Conservation (phyloP, 2,888 invertebrate species). For the Stenolophus ochropezus region DNA sequence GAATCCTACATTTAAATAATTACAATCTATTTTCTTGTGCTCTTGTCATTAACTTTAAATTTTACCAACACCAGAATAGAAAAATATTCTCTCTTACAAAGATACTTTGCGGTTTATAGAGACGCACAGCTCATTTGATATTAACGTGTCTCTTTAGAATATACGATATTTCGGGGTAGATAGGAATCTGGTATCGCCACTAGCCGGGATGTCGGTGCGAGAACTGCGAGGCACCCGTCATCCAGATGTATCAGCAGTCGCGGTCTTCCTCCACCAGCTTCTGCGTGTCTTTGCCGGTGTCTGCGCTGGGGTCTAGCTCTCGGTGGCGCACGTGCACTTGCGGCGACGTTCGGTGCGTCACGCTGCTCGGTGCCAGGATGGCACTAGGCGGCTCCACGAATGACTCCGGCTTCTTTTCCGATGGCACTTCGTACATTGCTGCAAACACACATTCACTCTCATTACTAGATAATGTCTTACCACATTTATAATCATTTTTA, state of each 20-base stretch:
- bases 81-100: slow-evolving; percentile 59
- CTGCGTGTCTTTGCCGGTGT: slow-evolving; percentile 94
- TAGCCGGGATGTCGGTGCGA: slow-evolving; percentile 54
- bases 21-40: slow-evolving; percentile 28
- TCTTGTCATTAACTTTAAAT: slow-evolving; percentile 33
- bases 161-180: slow-evolving; percentile 52
- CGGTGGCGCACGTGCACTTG: slow-evolving; percentile 84
- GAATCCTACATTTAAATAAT: slow-evolving; percentile 7
- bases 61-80: slow-evolving; percentile 61
- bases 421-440: slow-evolving; percentile 89
- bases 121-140: slow-evolving; percentile 59
- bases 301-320: slow-evolving; percentile 87
- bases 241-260: slow-evolving; percentile 79
- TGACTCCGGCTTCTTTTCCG: slow-evolving; percentile 78
- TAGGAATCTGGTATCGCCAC: slow-evolving; percentile 44
- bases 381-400: slow-evolving; percentile 81
- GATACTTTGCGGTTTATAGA: slow-evolving; percentile 57
- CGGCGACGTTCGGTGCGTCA: slow-evolving; percentile 86
- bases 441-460: slow-evolving; percentile 59
- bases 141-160: slow-evolving; percentile 57
- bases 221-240: slow-evolving; percentile 38
- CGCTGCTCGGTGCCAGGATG: slow-evolving; percentile 87
- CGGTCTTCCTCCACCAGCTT: slow-evolving; percentile 92
- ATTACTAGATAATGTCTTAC: not conserved
- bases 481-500: not conserved